Evolutionary conservation across 2,888 invertebrate genomes (phyloP).

Genomic region (Linnaemya vulpina): DNA sequence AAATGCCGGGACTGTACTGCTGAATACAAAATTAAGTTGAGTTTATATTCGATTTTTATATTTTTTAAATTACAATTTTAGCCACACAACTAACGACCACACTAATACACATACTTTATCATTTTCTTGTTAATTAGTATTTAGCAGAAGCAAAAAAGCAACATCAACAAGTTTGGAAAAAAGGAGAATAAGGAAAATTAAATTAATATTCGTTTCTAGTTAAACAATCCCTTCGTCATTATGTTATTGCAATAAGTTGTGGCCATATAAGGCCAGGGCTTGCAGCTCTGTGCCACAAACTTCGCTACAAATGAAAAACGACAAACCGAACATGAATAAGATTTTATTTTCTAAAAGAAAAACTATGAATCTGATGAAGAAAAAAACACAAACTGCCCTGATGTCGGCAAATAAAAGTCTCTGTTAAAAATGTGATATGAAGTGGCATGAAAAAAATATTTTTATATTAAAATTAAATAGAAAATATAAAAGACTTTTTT

Average conservation of each 20-base stretch:
- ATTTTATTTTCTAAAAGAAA: constrained; percentile 17
- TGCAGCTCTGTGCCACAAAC: constrained; percentile 19
- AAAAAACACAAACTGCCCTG: constrained; percentile 2
- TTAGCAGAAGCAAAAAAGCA: constrained; percentile 43
- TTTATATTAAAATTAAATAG: not conserved
- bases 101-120: constrained; percentile 12
- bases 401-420: constrained; percentile 52
- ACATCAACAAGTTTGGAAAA: constrained; percentile 31
- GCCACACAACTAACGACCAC: not conserved
- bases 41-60: too few species aligned
- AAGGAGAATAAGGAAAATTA: constrained; percentile 47
- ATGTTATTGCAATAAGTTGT: constrained; percentile 52
- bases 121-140: constrained; percentile 69
- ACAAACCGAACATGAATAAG: constrained; percentile 18
- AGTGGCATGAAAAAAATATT: constrained; percentile 32
- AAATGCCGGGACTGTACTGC: too few species aligned
- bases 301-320: constrained; percentile 34
- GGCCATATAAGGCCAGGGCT: constrained; percentile 58
- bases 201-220: constrained; percentile 62
- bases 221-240: constrained; percentile 61
- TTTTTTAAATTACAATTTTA: not conserved
- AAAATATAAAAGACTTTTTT: constrained; percentile 28
- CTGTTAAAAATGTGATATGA: constrained; percentile 42
- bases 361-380: constrained; percentile 4
- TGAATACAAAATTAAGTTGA: too few species aligned